A percentile compares a stretch with the other conserved stretches of the same genome.
phyloP scores from a whole-genome alignment of 37 sponge, comb jelly and placozoan species.

The Cladorhizidae sp. region DNA sequence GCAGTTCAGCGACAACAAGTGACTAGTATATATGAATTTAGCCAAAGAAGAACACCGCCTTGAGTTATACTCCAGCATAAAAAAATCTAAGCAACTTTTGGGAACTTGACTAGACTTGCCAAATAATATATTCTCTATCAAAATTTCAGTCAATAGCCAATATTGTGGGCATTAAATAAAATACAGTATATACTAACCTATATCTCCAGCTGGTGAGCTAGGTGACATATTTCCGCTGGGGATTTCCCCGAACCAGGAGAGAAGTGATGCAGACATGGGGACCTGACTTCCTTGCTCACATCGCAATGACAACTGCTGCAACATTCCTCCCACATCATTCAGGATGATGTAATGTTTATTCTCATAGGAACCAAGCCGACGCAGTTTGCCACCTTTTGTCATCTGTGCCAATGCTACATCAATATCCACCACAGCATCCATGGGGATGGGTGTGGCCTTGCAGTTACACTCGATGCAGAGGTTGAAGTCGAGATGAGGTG shows the following conservation, averaged over 20 bases:
- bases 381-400: not conserved
- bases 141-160: too few relatives aligned
- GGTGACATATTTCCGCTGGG: not conserved
- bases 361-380: not conserved
- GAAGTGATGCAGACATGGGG: slow-evolving; percentile 30
- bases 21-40: too few relatives aligned
- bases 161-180: too few relatives aligned
- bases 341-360: slow-evolving; percentile 39
- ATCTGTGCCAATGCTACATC: slow-evolving; percentile 9
- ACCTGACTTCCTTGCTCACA: slow-evolving; percentile 66
- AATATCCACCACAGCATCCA: slow-evolving; percentile 11
- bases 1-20: too few relatives aligned
- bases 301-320: slow-evolving; percentile 20
- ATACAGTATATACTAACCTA: slow-evolving; percentile 21
- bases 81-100: too few relatives aligned
- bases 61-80: too few relatives aligned
- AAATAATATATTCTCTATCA: too few relatives aligned
- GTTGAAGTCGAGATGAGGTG: slow-evolving; percentile 58
- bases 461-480: slow-evolving; percentile 54
- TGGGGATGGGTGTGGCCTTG: not conserved
- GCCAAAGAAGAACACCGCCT: too few relatives aligned
- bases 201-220: slow-evolving; percentile 12
- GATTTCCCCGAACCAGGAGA: slow-evolving; percentile 62
- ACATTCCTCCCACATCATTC: slow-evolving; percentile 31
- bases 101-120: too few relatives aligned